Conservation (phyloP, 2,888 invertebrate species). For the Pterostichus niger region DNA sequence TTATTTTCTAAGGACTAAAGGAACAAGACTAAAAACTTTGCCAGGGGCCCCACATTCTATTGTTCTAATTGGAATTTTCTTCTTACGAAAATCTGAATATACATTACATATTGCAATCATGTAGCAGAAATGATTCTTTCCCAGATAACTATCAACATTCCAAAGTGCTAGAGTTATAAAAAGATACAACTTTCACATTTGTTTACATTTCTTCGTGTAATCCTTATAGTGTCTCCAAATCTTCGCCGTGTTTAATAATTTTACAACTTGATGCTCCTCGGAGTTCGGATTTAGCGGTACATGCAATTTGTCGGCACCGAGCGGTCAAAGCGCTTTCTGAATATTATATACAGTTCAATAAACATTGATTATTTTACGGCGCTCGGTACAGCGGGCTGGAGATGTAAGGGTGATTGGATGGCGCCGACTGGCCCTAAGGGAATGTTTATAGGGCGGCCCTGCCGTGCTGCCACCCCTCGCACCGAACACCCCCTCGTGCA, state of each 20-base stretch:
- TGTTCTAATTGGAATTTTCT: too few species aligned
- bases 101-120: too few species aligned
- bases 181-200: neutral
- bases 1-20: too few species aligned
- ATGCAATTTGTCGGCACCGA: slow-evolving; percentile 48
- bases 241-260: neutral
- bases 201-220: neutral
- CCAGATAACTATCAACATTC: too few species aligned
- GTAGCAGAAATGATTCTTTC: too few species aligned
- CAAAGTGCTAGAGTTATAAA: too few species aligned
- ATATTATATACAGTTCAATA: slow-evolving; percentile 64
- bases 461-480: slow-evolving; percentile 15
- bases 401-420: slow-evolving; percentile 62
- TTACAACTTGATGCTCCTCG: neutral
- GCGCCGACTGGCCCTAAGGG: slow-evolving; percentile 62
- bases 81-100: too few species aligned
- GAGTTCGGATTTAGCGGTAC: neutral
- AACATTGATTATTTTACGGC: slow-evolving; percentile 66
- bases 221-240: neutral
- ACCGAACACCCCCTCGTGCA: neutral
- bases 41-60: too few species aligned
- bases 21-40: too few species aligned
- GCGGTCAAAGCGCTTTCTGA: slow-evolving; percentile 47
- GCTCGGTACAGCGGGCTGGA: slow-evolving; percentile 35
- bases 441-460: slow-evolving; percentile 60